phyloP scores from a whole-genome alignment of 1,140 invertebrate genomes.

The Lasaia peninsularis region DNA sequence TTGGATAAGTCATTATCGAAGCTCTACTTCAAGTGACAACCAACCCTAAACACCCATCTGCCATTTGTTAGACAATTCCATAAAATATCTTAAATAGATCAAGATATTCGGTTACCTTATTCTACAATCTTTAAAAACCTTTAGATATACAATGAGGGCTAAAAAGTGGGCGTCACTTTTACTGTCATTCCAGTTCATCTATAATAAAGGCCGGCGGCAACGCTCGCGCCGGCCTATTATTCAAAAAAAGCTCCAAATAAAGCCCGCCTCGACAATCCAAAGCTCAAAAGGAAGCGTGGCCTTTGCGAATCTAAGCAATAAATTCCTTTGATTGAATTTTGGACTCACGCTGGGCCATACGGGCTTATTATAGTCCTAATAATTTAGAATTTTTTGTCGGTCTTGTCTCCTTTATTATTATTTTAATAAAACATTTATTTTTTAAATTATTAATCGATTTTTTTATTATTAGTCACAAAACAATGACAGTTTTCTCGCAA shows the following conservation, averaged over 20 bases:
- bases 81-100: not conserved
- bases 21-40: no score
- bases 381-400: conserved; percentile 44
- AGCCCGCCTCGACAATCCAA: conserved; percentile 56
- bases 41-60: not conserved
- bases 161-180: conserved; percentile 73
- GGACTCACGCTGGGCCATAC: conserved; percentile 71
- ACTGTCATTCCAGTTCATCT: conserved; percentile 59
- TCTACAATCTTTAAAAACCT: conserved; percentile 70
- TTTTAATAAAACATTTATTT: conserved; percentile 14
- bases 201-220: conserved; percentile 53
- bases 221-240: conserved; percentile 60
- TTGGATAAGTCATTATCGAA: no score
- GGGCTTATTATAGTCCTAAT: conserved; percentile 69
- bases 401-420: conserved; percentile 14
- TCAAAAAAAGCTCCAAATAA: conserved; percentile 34
- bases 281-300: conserved; percentile 60
- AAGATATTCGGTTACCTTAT: conserved; percentile 31
- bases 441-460: not conserved
- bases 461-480: no score
- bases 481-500: no score
- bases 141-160: conserved; percentile 59
- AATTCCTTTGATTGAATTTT: conserved; percentile 74
- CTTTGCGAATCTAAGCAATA: conserved; percentile 72
- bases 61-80: not conserved